phyloP scores from a whole-genome alignment of 1,140 invertebrate genomes.

The Steinernema khuongi region DNA sequence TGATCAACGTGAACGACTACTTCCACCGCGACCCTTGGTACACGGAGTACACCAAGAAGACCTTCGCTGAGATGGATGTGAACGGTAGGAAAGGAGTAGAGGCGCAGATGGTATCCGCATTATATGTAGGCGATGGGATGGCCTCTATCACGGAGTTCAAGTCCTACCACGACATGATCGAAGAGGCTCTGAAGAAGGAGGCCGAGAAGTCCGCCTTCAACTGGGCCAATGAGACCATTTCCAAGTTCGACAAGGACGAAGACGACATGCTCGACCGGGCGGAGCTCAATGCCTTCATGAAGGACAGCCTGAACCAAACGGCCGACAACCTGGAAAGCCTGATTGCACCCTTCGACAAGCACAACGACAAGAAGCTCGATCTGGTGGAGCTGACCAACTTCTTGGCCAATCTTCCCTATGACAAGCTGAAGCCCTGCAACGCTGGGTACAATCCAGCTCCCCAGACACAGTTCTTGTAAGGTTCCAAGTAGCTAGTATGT shows the following conservation, averaged over 20 bases:
- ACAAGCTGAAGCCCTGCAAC: not conserved
- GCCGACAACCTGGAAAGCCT: not conserved
- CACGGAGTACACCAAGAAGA: not conserved
- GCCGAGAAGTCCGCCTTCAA: not conserved
- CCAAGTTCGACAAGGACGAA: not conserved
- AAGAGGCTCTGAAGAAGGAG: not conserved
- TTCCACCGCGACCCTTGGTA: not conserved
- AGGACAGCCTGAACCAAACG: not conserved
- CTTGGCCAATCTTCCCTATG: not conserved
- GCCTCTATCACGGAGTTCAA: not conserved
- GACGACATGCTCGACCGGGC: not conserved
- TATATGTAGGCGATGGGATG: not conserved
- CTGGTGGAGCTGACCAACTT: not conserved
- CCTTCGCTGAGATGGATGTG: not conserved
- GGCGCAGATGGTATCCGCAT: no score
- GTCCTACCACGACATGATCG: constrained; percentile 6
- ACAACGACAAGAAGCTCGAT: not conserved
- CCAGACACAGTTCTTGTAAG: not conserved
- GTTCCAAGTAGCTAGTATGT: not conserved
- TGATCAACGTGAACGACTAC: not conserved
- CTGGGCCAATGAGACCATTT: not conserved
- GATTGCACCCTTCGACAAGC: not conserved
- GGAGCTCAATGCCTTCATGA: not conserved
- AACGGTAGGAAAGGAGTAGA: not conserved
- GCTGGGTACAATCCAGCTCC: not conserved